These are phyloP conservation scores for Anoncus sp. DNA, from an alignment of 2,888 invertebrate species.

Conservation along the genomic window DNA sequence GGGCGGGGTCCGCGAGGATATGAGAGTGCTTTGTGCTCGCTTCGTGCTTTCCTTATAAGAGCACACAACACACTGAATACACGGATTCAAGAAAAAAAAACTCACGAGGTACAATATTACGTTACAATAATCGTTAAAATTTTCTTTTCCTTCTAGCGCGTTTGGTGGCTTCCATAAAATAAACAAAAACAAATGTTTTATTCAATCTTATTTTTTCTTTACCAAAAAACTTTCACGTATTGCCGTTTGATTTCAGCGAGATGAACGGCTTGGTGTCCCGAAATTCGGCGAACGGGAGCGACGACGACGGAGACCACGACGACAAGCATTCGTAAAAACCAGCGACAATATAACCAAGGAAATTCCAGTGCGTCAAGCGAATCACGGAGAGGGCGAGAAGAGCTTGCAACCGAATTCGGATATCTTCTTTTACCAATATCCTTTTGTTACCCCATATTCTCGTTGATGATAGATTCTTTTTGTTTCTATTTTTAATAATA, in stretches of 20 bases:
- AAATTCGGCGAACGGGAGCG: conserved; percentile 69
- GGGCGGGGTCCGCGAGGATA: no score
- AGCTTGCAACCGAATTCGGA: conserved; percentile 58
- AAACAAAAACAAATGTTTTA: conserved; percentile 13
- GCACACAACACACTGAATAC: conserved; percentile 64
- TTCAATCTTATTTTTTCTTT: neutral
- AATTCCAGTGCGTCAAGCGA: conserved; percentile 25
- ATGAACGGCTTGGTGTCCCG: conserved; percentile 23
- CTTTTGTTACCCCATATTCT: neutral
- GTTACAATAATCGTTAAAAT: neutral
- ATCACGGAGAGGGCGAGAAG: conserved; percentile 36
- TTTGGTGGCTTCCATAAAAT: no score
- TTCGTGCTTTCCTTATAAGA: conserved; percentile 79
- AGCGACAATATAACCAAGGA: conserved; percentile 55
- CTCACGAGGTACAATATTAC: conserved; percentile 40
- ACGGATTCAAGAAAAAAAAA: conserved; percentile 65
- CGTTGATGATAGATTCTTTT: neutral
- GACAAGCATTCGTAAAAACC: conserved; percentile 38
- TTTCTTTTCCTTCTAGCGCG: neutral
- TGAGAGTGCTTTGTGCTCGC: conserved; percentile 80
- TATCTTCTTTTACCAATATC: conserved; percentile 15
- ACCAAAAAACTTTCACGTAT: no score
- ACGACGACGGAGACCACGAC: conserved; percentile 62
- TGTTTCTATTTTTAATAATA: neutral
- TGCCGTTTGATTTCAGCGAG: conserved; percentile 37